These are phyloP conservation scores for Speoplatyrhinus poulsoni DNA, from an alignment of 2,113 vertebrate species.

Conservation along the genomic window DNA sequence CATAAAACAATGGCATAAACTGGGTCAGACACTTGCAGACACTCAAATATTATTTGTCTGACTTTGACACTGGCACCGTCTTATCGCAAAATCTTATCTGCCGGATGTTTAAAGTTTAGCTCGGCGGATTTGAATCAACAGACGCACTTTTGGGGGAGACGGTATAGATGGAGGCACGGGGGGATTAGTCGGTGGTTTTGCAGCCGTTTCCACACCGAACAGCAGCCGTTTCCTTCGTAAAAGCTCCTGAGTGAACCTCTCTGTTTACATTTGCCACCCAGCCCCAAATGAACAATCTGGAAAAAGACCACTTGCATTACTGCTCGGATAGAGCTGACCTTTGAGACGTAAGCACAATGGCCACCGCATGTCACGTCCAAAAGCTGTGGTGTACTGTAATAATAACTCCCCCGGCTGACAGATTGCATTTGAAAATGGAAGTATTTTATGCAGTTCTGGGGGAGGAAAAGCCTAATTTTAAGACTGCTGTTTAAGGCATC, in stretches of 20 bases:
- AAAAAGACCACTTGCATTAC: too few relatives aligned
- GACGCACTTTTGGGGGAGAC: constrained; percentile 56
- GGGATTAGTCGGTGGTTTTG: constrained; percentile 61
- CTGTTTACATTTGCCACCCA: too few relatives aligned
- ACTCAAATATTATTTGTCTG: constrained; percentile 37
- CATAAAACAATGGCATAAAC: constrained; percentile 41
- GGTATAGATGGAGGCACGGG: background rate
- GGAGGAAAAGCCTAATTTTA: background rate
- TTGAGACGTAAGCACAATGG: background rate
- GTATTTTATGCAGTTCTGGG: background rate
- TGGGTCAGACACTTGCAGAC: constrained; percentile 4
- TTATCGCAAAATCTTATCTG: constrained; percentile 41
- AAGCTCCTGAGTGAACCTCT: too few relatives aligned
- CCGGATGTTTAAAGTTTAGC: constrained; percentile 61
- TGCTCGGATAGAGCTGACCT: too few relatives aligned
- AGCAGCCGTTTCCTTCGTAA: background rate
- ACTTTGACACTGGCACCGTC: constrained; percentile 54
- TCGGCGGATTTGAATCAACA: constrained; percentile 61
- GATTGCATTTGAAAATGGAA: constrained; percentile 17
- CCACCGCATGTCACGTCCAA: constrained; percentile 35
- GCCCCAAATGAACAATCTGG: too few relatives aligned
- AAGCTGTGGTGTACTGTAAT: constrained; percentile 12
- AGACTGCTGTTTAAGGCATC: background rate
- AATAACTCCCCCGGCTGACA: constrained; percentile 47
- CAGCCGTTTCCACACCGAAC: constrained; percentile 45